Evolutionary conservation across 2,113 vertebrate species (phyloP), one percentile per base, ranked within the genome.

Genomic region (Callionymus lyra): DNA sequence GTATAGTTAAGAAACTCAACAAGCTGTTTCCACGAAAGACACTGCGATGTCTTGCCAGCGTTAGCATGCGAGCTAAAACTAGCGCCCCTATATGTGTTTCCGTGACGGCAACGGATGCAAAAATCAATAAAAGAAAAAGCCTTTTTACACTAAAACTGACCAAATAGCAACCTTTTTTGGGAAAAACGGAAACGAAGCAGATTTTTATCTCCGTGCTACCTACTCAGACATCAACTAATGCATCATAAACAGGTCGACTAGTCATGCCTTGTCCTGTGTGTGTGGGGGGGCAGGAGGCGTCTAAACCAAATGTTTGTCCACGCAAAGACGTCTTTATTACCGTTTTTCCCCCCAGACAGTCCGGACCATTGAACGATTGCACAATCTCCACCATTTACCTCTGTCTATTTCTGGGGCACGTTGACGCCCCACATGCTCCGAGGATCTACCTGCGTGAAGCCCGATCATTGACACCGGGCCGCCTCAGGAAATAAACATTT

Each of bases 351-450:
- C 38, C 41, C 0, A 53, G 49, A 76, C 76, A 79, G 59, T 64
- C 38, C 1, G 34, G 27, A 5, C 56, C 62, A 63, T 79, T 75
- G 63, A 78, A 50, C 31, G 6, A 36, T 52, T 18, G 16, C 63
- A 78, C 75, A 72, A 45, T 47, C 65, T 44, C 34, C 59, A 10
- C 41, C 59, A 53, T 68, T 73, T 57, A 71, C 63, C 59, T 47
- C 16, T n/a, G 59, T 64, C 67, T 79, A 68, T 76, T 74, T 63
- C 70, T 46, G 76, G 39, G 46, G 31, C 37, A 16, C 12, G 19
- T 50, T 61, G 17, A 47, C 21, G 5, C 54, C 51, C 19, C 38
- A 56, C 58, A 12, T 50, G 14, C 50, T 14, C 36, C 4, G 21
- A 65, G 55, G 65, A 50, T 61, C 60, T 34, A 68, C 61, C 60